These are phyloP conservation scores for Anoura caudifer DNA, from an alignment of 2,113 vertebrate genomes.

Conservation along the genomic window DNA sequence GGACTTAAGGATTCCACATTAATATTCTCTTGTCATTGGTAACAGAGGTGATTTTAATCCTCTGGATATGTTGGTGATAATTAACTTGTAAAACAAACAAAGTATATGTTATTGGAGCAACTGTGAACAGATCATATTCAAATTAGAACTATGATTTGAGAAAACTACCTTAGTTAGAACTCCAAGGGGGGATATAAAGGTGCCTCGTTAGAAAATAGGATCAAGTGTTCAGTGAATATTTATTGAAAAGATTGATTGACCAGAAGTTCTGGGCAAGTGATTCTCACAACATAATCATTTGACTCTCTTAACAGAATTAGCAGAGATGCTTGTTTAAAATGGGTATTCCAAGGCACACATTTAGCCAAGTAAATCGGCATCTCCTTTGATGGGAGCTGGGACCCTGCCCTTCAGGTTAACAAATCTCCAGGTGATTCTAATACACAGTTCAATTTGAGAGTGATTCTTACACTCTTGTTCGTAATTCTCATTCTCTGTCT, in stretches of 20 bases:
- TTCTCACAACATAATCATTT: neutral
- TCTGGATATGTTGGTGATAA: neutral
- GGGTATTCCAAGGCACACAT: neutral
- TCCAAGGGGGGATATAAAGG: neutral
- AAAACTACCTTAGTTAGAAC: slow-evolving; percentile 7
- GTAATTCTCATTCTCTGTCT: neutral
- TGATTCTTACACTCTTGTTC: neutral
- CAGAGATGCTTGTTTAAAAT: neutral
- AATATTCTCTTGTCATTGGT: neutral
- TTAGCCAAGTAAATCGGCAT: too few species aligned
- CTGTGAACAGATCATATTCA: neutral
- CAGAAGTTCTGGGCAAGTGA: neutral
- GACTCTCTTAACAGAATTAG: neutral
- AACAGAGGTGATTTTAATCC: neutral
- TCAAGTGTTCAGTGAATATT: neutral
- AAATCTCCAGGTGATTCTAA: neutral
- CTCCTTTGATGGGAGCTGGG: neutral
- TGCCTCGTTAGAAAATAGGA: neutral
- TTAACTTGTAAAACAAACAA: neutral
- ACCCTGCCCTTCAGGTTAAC: neutral
- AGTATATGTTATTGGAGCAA: neutral
- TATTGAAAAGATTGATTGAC: neutral
- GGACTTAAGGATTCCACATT: neutral
- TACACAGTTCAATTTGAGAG: neutral
- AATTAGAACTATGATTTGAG: neutral